A percentile compares a stretch with the other conserved stretches of the same genome.
phyloP scores from a whole-genome alignment of 2,113 vertebrate genomes.

The Aptenodytes patagonicus region DNA sequence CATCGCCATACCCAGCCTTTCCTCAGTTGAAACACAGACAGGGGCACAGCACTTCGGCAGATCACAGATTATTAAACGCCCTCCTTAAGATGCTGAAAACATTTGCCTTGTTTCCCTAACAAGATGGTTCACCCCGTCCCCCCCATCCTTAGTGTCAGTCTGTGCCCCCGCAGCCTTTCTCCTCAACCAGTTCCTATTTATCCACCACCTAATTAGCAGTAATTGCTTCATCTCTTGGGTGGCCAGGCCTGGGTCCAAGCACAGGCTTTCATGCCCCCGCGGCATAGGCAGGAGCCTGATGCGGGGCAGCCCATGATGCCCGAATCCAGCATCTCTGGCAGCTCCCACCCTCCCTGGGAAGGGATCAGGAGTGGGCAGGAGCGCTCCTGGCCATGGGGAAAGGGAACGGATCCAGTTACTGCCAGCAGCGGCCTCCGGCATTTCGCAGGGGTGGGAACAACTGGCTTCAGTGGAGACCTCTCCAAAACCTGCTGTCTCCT shows the following conservation, averaged over 20 bases:
- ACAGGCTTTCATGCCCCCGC: accelerated
- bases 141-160: background rate
- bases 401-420: background rate
- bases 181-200: background rate
- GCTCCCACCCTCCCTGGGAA: background rate
- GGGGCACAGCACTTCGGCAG: background rate
- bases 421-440: background rate
- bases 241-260: background rate
- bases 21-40: background rate
- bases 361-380: background rate
- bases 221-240: background rate
- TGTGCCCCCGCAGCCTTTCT: background rate
- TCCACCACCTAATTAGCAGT: background rate
- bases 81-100: background rate
- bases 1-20: background rate
- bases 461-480: background rate
- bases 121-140: background rate
- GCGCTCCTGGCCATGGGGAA: accelerated
- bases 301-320: background rate
- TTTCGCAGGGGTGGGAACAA: background rate
- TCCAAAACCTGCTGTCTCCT: background rate
- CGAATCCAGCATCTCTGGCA: background rate
- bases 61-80: background rate
- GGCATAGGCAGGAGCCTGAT: background rate
- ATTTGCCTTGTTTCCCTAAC: background rate